Conservation (phyloP, 2,797 vertebrate genomes). For the Cygnus olor region DNA sequence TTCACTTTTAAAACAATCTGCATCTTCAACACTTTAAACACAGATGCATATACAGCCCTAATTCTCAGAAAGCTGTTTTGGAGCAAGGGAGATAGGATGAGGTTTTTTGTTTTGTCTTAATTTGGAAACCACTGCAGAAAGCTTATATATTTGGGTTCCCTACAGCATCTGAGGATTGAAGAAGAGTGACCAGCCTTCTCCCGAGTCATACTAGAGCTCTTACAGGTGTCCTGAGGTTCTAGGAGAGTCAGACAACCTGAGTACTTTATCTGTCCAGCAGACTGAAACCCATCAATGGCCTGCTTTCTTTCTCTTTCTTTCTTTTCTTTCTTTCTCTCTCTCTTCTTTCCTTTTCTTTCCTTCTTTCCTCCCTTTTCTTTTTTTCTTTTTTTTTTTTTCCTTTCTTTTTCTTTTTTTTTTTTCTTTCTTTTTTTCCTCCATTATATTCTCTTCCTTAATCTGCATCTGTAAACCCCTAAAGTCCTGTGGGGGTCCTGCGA, state of each 20-base stretch:
- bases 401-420: too few relatives aligned
- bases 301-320: neutral
- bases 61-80: neutral
- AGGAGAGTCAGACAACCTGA: neutral
- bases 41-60: neutral
- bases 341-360: neutral
- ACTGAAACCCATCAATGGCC: too few relatives aligned
- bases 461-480: neutral
- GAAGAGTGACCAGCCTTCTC: neutral
- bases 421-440: neutral
- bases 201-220: neutral
- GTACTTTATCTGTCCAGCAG: too few relatives aligned
- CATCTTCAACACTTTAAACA: neutral
- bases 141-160: neutral
- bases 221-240: neutral
- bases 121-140: too few relatives aligned
- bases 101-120: neutral
- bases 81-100: neutral
- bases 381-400: too few relatives aligned
- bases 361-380: too few relatives aligned
- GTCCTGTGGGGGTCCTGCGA: too few relatives aligned
- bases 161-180: neutral
- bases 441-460: neutral
- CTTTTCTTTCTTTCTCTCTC: too few relatives aligned
- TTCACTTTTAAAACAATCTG: neutral